Percentiles rank a stretch among this genome's conserved stretches.
Conservation (phyloP, 35 echinoderm and acorn worm species). For the Heliocidaris erythrogramma region DNA sequence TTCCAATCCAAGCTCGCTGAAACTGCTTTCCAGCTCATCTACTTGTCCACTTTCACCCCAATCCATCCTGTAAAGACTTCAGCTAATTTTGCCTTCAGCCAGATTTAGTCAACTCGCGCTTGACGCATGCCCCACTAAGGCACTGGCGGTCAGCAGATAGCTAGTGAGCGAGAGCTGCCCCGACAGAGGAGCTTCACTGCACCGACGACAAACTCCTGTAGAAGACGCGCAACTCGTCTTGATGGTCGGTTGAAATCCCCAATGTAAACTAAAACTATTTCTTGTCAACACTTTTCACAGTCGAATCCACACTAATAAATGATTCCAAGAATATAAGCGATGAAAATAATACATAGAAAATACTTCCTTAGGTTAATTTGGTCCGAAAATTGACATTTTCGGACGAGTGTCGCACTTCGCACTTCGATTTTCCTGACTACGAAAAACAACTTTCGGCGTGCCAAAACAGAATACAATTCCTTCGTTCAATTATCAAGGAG, state of each 20-base stretch:
- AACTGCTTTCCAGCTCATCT: conserved; percentile 78
- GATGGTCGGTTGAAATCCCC: neutral
- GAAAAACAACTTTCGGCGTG: neutral
- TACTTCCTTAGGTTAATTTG: neutral
- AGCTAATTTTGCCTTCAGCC: neutral
- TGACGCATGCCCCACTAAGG: too few relatives aligned
- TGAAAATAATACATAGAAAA: neutral
- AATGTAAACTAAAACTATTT: neutral
- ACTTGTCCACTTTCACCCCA: conserved; percentile 54
- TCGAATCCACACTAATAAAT: neutral
- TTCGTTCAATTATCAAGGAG: neutral
- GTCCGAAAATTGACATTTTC: neutral
- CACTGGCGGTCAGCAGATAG: neutral
- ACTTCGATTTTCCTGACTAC: neutral
- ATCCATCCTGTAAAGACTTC: neutral
- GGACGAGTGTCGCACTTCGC: neutral
- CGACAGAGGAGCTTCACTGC: neutral
- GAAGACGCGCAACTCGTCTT: neutral
- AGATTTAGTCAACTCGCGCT: too few relatives aligned
- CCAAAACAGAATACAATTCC: neutral
- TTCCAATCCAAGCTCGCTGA: conserved; percentile 88
- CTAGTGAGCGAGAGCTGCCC: neutral
- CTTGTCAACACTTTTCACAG: neutral
- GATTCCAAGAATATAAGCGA: neutral
- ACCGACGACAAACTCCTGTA: neutral